Conservation (phyloP, 2,888 invertebrate genomes). For the Iphiclides podalirius region DNA sequence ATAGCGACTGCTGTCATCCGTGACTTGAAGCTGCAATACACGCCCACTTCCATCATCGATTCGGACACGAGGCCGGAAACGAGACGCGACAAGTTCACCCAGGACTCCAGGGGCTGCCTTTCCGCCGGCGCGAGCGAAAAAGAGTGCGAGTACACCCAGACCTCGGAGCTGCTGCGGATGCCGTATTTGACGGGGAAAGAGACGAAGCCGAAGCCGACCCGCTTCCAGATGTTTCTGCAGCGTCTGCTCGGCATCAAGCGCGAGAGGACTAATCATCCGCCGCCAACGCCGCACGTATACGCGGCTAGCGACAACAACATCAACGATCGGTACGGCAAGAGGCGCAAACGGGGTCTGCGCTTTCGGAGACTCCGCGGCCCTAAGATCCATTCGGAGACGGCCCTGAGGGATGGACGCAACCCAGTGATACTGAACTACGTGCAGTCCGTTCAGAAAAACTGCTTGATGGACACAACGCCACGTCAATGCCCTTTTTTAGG, state of each 20-base stretch:
- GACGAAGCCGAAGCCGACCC: conserved; percentile 43
- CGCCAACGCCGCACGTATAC: conserved; percentile 43
- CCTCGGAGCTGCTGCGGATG: conserved; percentile 29
- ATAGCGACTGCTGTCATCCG: conserved; percentile 43
- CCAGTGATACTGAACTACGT: conserved; percentile 56
- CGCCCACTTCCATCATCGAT: conserved; percentile 23
- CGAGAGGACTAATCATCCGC: conserved; percentile 36
- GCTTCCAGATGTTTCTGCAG: conserved; percentile 61
- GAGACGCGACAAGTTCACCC: conserved; percentile 32
- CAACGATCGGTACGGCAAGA: conserved; percentile 39
- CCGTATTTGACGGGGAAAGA: conserved; percentile 44
- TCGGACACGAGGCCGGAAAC: conserved; percentile 14
- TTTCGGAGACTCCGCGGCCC: conserved; percentile 49
- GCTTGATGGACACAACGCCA: conserved; percentile 57
- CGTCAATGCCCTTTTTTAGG: conserved; percentile 62
- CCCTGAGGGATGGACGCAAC: conserved; percentile 41
- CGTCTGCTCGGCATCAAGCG: conserved; percentile 53
- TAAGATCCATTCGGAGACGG: conserved; percentile 53
- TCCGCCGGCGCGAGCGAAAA: conserved; percentile 30
- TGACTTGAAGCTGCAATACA: conserved; percentile 44
- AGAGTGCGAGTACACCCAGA: conserved; percentile 41
- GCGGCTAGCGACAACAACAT: conserved; percentile 60
- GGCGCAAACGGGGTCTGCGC: conserved; percentile 37
- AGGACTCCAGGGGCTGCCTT: conserved; percentile 38
- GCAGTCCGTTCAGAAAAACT: conserved; percentile 57